Base-by-base conservation (phyloP, 1,140 invertebrate species). In the Heliconius hewitsoni region DNA sequence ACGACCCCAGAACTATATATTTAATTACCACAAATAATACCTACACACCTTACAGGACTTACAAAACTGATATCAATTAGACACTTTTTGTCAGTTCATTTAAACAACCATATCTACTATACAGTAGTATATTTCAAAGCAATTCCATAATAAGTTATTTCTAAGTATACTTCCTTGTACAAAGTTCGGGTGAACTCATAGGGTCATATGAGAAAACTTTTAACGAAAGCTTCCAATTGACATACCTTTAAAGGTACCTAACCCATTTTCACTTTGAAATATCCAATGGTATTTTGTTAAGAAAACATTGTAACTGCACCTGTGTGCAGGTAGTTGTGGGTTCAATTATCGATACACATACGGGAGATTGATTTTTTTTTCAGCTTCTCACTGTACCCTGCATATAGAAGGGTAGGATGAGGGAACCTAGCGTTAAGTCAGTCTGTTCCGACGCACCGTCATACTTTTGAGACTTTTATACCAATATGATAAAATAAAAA, bases 191-290 rank as follows among this genome's bases (percentile, higher is more conserved):
- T 66, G 3, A 30, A 30, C 23, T 66, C 13, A 16, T 27, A 66
- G 23, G 60, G 60, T 66, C 60, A 30, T 66, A 66, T 66, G 60
- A 66, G 60, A 66, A 66, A 66, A 66, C 23, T 66, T 66, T 66
- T 66, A 66, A 66, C 60, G 60, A 66, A 66, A 66, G 60, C 60
- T 66, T 27, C 60, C 60, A 66, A 66, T 66, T 66, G 60, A 66
- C 60, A 66, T 66, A 23, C 60, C 60, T 66, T 66, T 66, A 66
- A 66, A 66, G 60, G 60, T 30, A 27, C 18, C 50, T 52, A 8
- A 19, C 27, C 27, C 16, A 66, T 66, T 30, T 66, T 66, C 27
- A 23, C 55, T 57, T 23, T 57, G 19, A 57, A 23, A 57, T 23
- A n/a, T n/a, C 9, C 55, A 57, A 23, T 23, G n/a, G 23, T 57